These are phyloP conservation scores for Hippoglossus hippoglossus DNA, from an alignment of 2,797 vertebrate genomes.

Conservation along the genomic window DNA sequence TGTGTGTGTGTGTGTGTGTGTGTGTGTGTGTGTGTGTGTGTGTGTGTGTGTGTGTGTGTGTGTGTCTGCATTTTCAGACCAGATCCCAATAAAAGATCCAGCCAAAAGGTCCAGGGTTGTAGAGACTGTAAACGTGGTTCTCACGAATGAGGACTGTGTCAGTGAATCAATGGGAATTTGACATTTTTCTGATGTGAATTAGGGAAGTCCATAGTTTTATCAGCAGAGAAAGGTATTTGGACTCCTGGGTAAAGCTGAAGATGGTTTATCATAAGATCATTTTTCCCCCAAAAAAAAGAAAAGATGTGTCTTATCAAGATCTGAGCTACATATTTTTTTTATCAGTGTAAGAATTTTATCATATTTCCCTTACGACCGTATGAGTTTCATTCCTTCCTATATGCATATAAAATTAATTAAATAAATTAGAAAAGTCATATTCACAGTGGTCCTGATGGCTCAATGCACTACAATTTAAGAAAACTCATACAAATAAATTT, in stretches of 20 bases:
- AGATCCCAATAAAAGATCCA: slow-evolving; percentile 72
- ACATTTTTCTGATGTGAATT: slow-evolving; percentile 63
- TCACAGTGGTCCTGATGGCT: too few species aligned
- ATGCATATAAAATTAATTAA: background rate
- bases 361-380: background rate
- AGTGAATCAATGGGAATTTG: slow-evolving; percentile 66
- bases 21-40: slow-evolving; percentile 22
- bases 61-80: slow-evolving; percentile 47
- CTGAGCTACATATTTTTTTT: background rate
- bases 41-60: slow-evolving; percentile 11
- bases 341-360: background rate
- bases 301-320: background rate
- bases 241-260: slow-evolving; percentile 37
- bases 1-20: slow-evolving; percentile 12
- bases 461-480: background rate
- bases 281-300: slow-evolving; percentile 11
- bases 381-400: background rate
- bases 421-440: background rate
- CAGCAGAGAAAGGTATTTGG: slow-evolving; percentile 42
- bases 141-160: slow-evolving; percentile 70
- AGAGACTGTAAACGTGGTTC: slow-evolving; percentile 71
- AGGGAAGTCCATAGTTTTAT: slow-evolving; percentile 47
- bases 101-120: slow-evolving; percentile 72
- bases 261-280: background rate
- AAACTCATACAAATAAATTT: too few species aligned